Percentiles rank a stretch among this genome's conserved stretches.
Conservation (phyloP, 2,888 invertebrate genomes). For the Cyrtodaria siliqua region DNA sequence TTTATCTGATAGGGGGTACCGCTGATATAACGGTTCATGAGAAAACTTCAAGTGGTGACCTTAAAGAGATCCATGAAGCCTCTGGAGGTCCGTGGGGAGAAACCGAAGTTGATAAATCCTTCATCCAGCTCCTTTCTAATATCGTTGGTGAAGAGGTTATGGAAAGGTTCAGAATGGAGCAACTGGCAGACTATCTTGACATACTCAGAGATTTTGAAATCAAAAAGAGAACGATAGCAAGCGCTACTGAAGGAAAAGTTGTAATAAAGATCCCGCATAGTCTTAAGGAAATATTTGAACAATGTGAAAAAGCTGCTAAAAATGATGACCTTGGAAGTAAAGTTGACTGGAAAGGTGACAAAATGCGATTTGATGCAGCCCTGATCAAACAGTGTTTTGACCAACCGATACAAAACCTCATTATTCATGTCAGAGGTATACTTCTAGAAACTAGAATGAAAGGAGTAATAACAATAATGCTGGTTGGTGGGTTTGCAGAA, state of each 20-base stretch:
- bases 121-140: constrained; percentile 14
- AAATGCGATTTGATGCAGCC: constrained; percentile 12
- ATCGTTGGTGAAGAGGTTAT: constrained; percentile 9
- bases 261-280: constrained; percentile 1
- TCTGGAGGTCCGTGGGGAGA: constrained; percentile 33
- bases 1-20: constrained; percentile 17
- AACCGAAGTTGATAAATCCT: constrained; percentile 16
- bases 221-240: constrained; percentile 12
- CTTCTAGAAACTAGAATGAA: constrained; percentile 7
- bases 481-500: constrained; percentile 54
- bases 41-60: constrained; percentile 12
- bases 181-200: constrained; percentile 25
- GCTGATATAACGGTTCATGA: constrained; percentile 26
- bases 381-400: constrained; percentile 22
- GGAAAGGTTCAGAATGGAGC: constrained; percentile 16
- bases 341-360: constrained; percentile 7
- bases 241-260: constrained; percentile 6
- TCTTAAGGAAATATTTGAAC: constrained; percentile 1
- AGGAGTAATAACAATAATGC: constrained; percentile 30
- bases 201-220: constrained; percentile 28
- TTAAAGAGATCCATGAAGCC: constrained; percentile 27
- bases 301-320: background rate
- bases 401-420: constrained; percentile 9
- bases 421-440: constrained; percentile 9
- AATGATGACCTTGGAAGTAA: background rate